Evolutionary conservation across 1,140 invertebrate genomes (phyloP).

Genomic region (Diuraphis noxia): DNA sequence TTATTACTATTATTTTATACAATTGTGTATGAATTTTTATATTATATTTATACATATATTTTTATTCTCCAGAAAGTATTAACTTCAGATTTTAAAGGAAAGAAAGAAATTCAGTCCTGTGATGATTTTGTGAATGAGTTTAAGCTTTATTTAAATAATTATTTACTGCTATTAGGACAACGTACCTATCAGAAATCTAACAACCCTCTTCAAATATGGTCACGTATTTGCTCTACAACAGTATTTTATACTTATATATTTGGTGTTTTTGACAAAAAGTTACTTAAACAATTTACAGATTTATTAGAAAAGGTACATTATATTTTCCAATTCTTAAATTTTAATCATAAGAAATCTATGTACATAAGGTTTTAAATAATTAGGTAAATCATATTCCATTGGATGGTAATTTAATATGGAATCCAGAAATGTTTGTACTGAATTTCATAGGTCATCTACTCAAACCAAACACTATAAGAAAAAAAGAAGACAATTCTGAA

Average conservation of each 20-base stretch:
- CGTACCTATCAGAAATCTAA: conserved; percentile 38
- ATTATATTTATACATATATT: conserved; percentile 55
- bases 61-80: conserved; percentile 32
- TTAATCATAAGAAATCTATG: background rate
- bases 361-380: background rate
- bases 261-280: conserved; percentile 49
- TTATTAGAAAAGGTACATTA: conserved; percentile 40
- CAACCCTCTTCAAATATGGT: conserved; percentile 22
- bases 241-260: conserved; percentile 51
- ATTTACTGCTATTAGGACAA: conserved; percentile 42
- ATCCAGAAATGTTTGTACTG: conserved; percentile 50
- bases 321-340: background rate
- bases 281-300: conserved; percentile 40
- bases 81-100: conserved; percentile 31
- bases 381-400: conserved; percentile 47
- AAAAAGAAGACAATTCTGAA: conserved; percentile 33
- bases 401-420: conserved; percentile 45
- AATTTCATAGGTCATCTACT: conserved; percentile 38
- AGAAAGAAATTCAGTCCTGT: conserved; percentile 27
- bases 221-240: conserved; percentile 40
- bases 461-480: conserved; percentile 9
- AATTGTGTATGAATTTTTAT: conserved; percentile 55
- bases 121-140: conserved; percentile 36
- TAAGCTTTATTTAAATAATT: conserved; percentile 43
- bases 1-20: conserved; percentile 3